A percentile compares a stretch with the other conserved stretches of the same genome.
phyloP scores from a whole-genome alignment of 2,797 vertebrate species.

The Argentina silus region DNA sequence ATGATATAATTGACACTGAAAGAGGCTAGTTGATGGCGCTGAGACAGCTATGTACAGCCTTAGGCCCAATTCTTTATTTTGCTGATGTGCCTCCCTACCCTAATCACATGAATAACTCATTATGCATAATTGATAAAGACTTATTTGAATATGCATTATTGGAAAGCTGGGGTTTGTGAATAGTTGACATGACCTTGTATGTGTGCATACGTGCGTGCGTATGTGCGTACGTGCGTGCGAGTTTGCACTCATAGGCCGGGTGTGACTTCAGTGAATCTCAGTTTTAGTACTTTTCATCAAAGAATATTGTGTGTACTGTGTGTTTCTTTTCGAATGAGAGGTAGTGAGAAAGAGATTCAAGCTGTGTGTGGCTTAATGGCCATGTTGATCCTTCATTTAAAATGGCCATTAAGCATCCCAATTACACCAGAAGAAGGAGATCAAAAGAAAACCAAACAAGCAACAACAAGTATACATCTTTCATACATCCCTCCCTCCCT shows the following conservation, averaged over 20 bases:
- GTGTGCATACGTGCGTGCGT: slow-evolving; percentile 2
- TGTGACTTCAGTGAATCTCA: slow-evolving; percentile 1
- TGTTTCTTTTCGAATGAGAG: too few relatives aligned
- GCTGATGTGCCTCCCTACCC: slow-evolving; percentile 20
- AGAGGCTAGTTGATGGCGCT: background rate
- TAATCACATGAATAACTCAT: slow-evolving; percentile 34
- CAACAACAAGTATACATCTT: too few relatives aligned
- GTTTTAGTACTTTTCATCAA: too few relatives aligned
- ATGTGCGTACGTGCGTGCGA: background rate
- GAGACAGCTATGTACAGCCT: background rate
- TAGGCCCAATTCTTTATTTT: slow-evolving; percentile 15
- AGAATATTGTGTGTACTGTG: too few relatives aligned
- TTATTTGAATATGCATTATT: slow-evolving; percentile 38
- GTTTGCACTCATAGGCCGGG: slow-evolving; percentile 22
- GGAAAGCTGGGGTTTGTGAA: slow-evolving; percentile 27
- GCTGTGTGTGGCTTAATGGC: too few relatives aligned
- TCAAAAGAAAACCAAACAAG: too few relatives aligned
- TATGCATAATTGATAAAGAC: slow-evolving; percentile 37
- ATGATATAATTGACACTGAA: background rate
- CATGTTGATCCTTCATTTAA: too few relatives aligned
- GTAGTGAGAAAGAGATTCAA: too few relatives aligned
- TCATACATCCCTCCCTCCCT: background rate
- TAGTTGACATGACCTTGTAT: slow-evolving; percentile 38
- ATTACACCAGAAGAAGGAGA: too few relatives aligned
- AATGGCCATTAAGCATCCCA: too few relatives aligned